Conservation (phyloP, 2,888 invertebrate genomes). For the Drepana falcataria region DNA sequence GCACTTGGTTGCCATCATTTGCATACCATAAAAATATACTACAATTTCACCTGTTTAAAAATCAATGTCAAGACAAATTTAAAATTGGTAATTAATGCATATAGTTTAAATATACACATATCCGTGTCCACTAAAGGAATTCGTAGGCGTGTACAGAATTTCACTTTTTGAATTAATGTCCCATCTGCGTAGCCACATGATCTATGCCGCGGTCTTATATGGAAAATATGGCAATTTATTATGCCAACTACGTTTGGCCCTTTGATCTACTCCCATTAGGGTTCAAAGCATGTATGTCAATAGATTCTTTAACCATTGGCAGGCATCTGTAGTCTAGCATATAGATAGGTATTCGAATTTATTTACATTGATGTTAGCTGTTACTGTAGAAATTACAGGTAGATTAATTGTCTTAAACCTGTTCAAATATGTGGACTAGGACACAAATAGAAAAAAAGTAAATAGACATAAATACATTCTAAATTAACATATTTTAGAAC, state of each 20-base stretch:
- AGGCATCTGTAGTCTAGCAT: background rate
- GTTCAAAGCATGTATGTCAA: conserved; percentile 15
- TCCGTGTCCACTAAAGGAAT: background rate
- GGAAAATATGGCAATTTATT: conserved; percentile 12
- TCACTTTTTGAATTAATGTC: background rate
- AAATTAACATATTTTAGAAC: too few relatives aligned
- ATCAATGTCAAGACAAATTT: background rate
- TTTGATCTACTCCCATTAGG: conserved; percentile 20
- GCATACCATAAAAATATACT: background rate
- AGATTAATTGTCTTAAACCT: too few relatives aligned
- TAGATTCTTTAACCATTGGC: conserved; percentile 1
- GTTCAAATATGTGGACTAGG: too few relatives aligned
- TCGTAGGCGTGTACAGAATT: background rate
- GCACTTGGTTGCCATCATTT: background rate
- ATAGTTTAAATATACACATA: background rate
- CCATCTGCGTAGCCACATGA: background rate
- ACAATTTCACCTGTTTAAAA: background rate
- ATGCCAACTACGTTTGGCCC: conserved; percentile 17
- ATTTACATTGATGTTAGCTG: too few relatives aligned
- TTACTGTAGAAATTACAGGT: too few relatives aligned
- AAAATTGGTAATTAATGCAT: background rate
- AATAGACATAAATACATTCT: too few relatives aligned
- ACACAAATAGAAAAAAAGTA: too few relatives aligned
- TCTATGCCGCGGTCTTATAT: conserved; percentile 2
- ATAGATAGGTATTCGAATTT: background rate